Conservation (phyloP, 2,888 invertebrate species). For the Branchipolynoe longqiensis region DNA sequence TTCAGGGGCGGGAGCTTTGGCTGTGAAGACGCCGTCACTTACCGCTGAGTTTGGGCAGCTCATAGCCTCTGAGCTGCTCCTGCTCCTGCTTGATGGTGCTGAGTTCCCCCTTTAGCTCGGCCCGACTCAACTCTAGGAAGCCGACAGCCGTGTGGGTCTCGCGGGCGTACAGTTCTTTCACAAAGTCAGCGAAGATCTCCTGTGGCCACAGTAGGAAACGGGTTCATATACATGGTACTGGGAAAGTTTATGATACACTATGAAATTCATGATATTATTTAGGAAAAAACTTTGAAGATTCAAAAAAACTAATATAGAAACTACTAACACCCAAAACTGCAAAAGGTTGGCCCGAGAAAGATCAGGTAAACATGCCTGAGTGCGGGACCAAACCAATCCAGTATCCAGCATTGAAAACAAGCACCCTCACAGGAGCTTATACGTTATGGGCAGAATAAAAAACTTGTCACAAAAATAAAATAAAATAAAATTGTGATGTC, state of each 20-base stretch:
- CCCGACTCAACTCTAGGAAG: slow-evolving; percentile 15
- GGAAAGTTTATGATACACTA: neutral
- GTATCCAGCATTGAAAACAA: neutral
- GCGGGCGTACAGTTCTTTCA: slow-evolving; percentile 8
- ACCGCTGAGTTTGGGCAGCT: neutral
- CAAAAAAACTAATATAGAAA: neutral
- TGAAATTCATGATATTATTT: neutral
- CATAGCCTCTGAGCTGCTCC: slow-evolving; percentile 13
- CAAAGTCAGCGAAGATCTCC: slow-evolving; percentile 18
- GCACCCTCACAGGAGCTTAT: too few relatives aligned
- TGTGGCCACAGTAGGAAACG: neutral
- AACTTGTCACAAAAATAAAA: too few relatives aligned
- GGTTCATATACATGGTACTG: neutral
- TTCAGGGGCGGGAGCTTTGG: too few relatives aligned
- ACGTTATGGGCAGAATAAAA: too few relatives aligned
- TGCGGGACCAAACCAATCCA: too few relatives aligned
- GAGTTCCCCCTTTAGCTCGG: slow-evolving; percentile 2
- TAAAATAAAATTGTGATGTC: neutral
- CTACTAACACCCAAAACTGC: too few relatives aligned
- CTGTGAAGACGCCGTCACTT: too few relatives aligned
- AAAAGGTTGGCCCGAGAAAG: too few relatives aligned
- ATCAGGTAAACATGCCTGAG: too few relatives aligned
- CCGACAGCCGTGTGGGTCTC: slow-evolving; percentile 4
- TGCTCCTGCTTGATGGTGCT: neutral
- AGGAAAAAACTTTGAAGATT: neutral